Conservation (phyloP, 1,140 invertebrate genomes). For the Euglossa dilemma region DNA sequence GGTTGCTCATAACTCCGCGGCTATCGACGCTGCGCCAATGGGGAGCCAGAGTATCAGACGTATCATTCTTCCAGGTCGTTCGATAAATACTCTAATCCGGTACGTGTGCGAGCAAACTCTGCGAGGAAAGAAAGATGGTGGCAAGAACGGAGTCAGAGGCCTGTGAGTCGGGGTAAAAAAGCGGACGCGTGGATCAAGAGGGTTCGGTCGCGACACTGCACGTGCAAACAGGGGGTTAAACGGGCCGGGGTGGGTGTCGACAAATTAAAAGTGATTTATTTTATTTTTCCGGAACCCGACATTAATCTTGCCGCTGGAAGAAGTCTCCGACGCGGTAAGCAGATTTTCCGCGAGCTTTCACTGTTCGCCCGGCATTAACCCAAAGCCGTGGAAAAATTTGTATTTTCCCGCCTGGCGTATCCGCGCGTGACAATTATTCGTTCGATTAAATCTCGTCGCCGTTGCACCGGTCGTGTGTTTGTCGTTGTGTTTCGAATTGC, state of each 20-base stretch:
- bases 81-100: conserved; percentile 14
- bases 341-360: conserved; percentile 14
- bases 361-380: neutral
- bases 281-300: conserved; percentile 12
- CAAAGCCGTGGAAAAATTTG: neutral
- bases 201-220: neutral
- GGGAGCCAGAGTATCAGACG: neutral
- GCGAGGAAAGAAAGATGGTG: too few species aligned
- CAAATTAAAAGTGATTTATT: conserved; percentile 43
- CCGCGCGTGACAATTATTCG: neutral
- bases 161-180: conserved; percentile 2
- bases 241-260: neutral
- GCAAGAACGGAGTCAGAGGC: neutral
- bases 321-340: conserved; percentile 8
- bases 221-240: conserved; percentile 24
- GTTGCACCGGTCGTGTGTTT: too few species aligned
- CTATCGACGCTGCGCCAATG: neutral
- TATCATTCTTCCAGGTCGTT: conserved; percentile 18
- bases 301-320: conserved; percentile 33
- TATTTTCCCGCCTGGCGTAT: neutral
- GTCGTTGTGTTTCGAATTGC: neutral
- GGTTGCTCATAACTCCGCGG: neutral
- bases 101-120: conserved; percentile 22
- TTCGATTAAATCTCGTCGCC: neutral
- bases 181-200: conserved; percentile 3